These are phyloP conservation scores for Petromus typicus DNA, from an alignment of 2,113 vertebrate species.

Conservation along the genomic window DNA sequence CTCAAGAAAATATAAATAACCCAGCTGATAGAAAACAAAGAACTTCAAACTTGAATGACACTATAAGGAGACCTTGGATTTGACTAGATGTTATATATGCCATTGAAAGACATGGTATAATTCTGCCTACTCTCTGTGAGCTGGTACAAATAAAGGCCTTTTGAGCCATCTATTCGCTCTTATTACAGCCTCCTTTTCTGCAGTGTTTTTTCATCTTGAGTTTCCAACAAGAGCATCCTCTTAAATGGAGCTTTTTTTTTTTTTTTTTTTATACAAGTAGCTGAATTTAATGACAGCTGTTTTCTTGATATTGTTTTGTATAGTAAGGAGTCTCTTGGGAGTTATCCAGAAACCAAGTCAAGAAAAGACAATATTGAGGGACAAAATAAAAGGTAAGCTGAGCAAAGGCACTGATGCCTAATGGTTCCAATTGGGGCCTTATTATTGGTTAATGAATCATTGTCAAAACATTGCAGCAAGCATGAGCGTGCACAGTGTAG, in stretches of 20 bases:
- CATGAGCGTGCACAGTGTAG: constrained; percentile 47
- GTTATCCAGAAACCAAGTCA: constrained; percentile 73
- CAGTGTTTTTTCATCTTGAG: constrained; percentile 48
- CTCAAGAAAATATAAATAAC: constrained; percentile 21
- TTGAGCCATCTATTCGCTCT: constrained; percentile 29
- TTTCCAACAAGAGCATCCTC: constrained; percentile 57
- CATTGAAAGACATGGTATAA: background rate
- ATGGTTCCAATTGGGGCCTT: constrained; percentile 74
- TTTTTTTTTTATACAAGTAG: constrained; percentile 63
- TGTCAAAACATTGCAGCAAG: constrained; percentile 72
- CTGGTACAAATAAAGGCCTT: constrained; percentile 56
- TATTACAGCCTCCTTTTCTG: constrained; percentile 26
- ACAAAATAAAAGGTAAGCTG: constrained; percentile 60
- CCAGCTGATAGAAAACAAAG: background rate
- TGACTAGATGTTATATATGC: background rate
- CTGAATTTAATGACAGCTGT: constrained; percentile 77
- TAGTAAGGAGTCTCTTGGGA: constrained; percentile 71
- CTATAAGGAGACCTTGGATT: background rate
- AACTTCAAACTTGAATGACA: background rate
- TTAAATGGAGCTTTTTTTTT: constrained; percentile 29
- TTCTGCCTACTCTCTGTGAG: background rate
- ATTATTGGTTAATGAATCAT: constrained; percentile 76
- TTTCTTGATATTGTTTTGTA: constrained; percentile 72
- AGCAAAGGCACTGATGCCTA: constrained; percentile 64
- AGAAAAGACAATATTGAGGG: constrained; percentile 65